Evolutionary conservation across 2,113 vertebrate species (phyloP).

Genomic region (Psilopsiagon aymara): DNA sequence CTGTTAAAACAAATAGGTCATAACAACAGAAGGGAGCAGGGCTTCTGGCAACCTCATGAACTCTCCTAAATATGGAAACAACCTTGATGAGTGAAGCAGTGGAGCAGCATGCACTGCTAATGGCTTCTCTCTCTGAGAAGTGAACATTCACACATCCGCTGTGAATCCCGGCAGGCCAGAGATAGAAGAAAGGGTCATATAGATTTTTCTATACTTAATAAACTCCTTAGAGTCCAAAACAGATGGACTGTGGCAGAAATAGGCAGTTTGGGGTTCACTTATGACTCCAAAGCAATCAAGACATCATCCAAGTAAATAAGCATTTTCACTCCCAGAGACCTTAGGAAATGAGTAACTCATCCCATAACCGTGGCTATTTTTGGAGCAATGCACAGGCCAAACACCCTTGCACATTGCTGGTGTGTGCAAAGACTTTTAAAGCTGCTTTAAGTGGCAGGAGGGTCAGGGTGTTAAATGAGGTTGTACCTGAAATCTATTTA

Average conservation of each 20-base stretch:
- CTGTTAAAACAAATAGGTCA: neutral
- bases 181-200: neutral
- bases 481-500: neutral
- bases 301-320: neutral
- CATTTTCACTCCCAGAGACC: neutral
- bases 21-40: neutral
- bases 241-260: neutral
- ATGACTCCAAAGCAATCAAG: neutral
- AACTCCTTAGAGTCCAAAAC: neutral
- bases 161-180: neutral
- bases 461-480: neutral
- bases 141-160: neutral
- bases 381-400: neutral
- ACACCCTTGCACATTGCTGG: neutral
- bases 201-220: constrained; percentile 17
- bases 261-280: neutral
- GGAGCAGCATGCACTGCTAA: neutral
- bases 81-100: neutral
- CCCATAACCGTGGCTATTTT: neutral
- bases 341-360: neutral
- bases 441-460: neutral
- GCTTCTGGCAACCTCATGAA: neutral
- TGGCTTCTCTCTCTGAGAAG: neutral
- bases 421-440: neutral
- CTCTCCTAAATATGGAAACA: constrained; percentile 5